Conservation (phyloP, 2,797 vertebrate genomes). For the Decapterus maruadsi region DNA sequence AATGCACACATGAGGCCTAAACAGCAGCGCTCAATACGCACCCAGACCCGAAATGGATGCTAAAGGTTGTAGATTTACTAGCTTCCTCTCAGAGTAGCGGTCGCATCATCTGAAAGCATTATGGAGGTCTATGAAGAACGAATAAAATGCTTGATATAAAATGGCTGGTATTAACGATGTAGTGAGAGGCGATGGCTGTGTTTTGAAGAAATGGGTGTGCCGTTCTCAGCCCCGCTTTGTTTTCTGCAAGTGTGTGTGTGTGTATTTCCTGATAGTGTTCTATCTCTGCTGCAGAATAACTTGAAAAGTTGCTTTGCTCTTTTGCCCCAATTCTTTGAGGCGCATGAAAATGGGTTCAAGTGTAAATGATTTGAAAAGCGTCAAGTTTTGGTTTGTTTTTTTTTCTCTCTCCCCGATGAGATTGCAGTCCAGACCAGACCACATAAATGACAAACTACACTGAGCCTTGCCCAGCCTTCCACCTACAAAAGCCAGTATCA, state of each 20-base stretch:
- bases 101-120: conserved; percentile 84
- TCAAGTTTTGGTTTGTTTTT: conserved; percentile 39
- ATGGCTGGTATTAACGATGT: conserved; percentile 81
- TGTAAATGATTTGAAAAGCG: conserved; percentile 36
- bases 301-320: conserved; percentile 37
- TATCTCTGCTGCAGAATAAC: conserved; percentile 53
- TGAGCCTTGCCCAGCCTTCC: conserved; percentile 38
- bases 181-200: conserved; percentile 64
- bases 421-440: conserved; percentile 32
- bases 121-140: conserved; percentile 78
- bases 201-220: conserved; percentile 76
- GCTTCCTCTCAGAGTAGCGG: conserved; percentile 78
- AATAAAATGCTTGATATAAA: conserved; percentile 85
- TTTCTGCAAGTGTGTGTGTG: conserved; percentile 42
- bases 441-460: conserved; percentile 39
- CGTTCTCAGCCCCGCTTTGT: conserved; percentile 60
- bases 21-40: conserved; percentile 77
- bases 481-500: conserved; percentile 73
- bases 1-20: conserved; percentile 80
- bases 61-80: conserved; percentile 83
- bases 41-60: conserved; percentile 76
- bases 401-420: conserved; percentile 17
- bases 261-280: conserved; percentile 66
- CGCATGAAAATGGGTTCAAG: conserved; percentile 7
- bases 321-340: conserved; percentile 38